Evolutionary conservation across 2,888 invertebrate genomes (phyloP), one percentile per base, ranked within the genome.

Genomic region (Drosophila lutescens): DNA sequence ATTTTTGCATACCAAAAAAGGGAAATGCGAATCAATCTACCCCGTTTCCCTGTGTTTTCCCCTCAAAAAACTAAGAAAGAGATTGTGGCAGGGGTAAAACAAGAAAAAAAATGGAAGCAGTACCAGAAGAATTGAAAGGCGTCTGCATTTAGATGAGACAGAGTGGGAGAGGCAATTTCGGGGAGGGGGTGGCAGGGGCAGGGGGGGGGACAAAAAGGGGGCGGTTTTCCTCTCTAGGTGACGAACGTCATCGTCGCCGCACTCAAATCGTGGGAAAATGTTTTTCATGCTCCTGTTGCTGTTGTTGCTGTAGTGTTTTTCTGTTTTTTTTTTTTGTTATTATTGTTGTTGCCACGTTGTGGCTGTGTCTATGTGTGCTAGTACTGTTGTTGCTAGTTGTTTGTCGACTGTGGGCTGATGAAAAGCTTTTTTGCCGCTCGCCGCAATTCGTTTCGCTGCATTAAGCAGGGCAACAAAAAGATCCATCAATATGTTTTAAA

Each of bases 391-490:
- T 67, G 60, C 34, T 51, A 50, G 69, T 76, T 69, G 78, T 70
- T 69, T 78, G 74, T 76, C 71, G 66, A 50, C 55, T 81, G 75
- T 75, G 63, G 76, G 81, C 76, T 81, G 81, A 82, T 82, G 81
- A 82, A 84, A 82, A 82, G 85, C 76, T 72, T 80, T 80, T 68
- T 69, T 69, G 69, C 61, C 69, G 59, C 55, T 68, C 70, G 85
- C 85, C 79, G 81, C 85, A 76, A 79, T 82, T 82, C 79, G 81
- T 84, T 85, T 81, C 78, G 78, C 81, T 81, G 81, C 85, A 82
- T 82, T 82, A 84, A 81, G 81, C 79, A 85, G 74, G 70, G 55
- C 66, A 77, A 57, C 44, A 15, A 47, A 50, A 59, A 46, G 40
- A 47, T 15, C 13, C 36, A 23, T 47, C 7, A 17, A 49, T 51